These are phyloP conservation scores for Norana najaformis DNA, from an alignment of 2,888 invertebrate genomes.

Conservation along the genomic window DNA sequence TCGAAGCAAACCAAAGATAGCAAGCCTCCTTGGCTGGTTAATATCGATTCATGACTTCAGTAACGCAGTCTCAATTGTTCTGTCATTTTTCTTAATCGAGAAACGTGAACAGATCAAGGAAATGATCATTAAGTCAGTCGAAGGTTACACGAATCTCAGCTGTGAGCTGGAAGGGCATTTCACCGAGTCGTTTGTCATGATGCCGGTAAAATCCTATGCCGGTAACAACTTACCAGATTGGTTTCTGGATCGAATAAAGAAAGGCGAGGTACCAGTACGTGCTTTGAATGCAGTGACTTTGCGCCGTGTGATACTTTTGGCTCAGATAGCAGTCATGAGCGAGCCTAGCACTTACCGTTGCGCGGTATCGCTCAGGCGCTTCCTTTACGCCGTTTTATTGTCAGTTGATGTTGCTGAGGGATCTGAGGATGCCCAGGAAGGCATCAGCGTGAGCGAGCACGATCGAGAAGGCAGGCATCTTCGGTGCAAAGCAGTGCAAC, in stretches of 20 bases:
- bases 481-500: conserved; percentile 18
- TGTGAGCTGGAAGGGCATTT: conserved; percentile 27
- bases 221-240: conserved; percentile 67
- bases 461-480: conserved; percentile 20
- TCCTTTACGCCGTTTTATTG: conserved; percentile 56
- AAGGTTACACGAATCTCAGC: conserved; percentile 49
- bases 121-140: conserved; percentile 51
- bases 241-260: conserved; percentile 71
- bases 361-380: conserved; percentile 50
- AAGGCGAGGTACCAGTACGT: conserved; percentile 70
- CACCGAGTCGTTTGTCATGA: not conserved
- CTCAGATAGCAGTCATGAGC: conserved; percentile 54
- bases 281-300: conserved; percentile 66
- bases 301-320: conserved; percentile 53
- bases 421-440: conserved; percentile 10
- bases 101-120: conserved; percentile 46
- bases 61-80: conserved; percentile 70
- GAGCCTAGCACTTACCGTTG: conserved; percentile 50
- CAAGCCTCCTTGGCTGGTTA: conserved; percentile 77
- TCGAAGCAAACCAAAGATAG: conserved; percentile 65
- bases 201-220: not conserved
- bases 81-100: conserved; percentile 47
- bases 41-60: conserved; percentile 71
- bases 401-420: conserved; percentile 38
- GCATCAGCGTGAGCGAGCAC: conserved; percentile 25